Conservation (phyloP, 2,113 vertebrate species). For the Equus quagga region DNA sequence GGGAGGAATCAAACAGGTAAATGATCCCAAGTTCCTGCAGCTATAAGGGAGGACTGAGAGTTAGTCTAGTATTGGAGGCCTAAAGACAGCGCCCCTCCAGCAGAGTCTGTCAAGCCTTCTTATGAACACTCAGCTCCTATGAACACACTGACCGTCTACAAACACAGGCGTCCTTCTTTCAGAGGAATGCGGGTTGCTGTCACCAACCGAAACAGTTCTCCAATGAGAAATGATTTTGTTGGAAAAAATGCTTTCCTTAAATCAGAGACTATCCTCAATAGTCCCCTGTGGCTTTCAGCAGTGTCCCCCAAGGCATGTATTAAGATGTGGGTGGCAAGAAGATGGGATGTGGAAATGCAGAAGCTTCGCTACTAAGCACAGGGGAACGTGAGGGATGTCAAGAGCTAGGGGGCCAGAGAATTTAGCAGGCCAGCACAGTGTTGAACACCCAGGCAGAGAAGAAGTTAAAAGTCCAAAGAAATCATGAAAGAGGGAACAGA, state of each 20-base stretch:
- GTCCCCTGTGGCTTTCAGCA: not conserved
- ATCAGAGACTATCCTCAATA: not conserved
- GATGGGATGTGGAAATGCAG: not conserved
- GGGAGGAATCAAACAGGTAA: not conserved
- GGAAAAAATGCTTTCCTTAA: not conserved
- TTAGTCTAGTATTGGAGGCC: not conserved
- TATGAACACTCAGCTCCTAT: not conserved
- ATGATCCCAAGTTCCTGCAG: not conserved
- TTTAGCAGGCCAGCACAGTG: not conserved
- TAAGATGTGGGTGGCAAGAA: not conserved
- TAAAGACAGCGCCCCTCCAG: not conserved
- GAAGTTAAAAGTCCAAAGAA: conserved; percentile 23
- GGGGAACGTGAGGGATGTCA: not conserved
- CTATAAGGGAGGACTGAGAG: not conserved
- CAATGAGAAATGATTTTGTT: not conserved
- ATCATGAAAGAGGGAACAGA: not conserved
- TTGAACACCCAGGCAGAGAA: not conserved
- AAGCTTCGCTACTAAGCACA: not conserved
- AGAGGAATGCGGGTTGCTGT: not conserved
- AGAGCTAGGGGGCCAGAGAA: not conserved
- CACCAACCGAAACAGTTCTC: not conserved
- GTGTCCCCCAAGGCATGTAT: not conserved
- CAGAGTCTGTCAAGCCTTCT: not conserved
- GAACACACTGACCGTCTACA: not conserved
- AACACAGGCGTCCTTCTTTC: not conserved